Conservation (phyloP, 2,888 invertebrate genomes). For the Plebejus melissa region DNA sequence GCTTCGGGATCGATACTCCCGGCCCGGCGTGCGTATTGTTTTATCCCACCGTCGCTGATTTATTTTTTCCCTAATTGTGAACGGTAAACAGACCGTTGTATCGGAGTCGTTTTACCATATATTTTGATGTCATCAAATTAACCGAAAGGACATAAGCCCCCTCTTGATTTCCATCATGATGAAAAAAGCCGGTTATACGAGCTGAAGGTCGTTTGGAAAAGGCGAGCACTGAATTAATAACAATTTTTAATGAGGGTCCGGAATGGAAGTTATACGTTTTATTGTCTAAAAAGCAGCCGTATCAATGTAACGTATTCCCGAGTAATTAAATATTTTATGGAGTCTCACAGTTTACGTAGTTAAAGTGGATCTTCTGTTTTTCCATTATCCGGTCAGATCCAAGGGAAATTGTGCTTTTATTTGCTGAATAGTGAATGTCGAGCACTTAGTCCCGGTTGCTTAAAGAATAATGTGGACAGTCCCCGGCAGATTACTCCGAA, state of each 20-base stretch:
- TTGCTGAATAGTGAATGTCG: conserved; percentile 71
- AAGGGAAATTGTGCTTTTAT: conserved; percentile 67
- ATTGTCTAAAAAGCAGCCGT: not conserved
- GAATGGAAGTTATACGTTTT: not conserved
- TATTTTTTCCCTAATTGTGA: conserved; percentile 4
- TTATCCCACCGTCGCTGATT: not conserved
- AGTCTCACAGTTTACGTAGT: conserved; percentile 41
- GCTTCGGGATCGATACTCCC: conserved; percentile 12
- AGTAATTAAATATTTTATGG: conserved; percentile 26
- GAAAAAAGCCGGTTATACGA: not conserved
- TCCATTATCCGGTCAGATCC: conserved; percentile 70
- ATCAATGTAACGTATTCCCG: not conserved
- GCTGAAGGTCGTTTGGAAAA: not conserved
- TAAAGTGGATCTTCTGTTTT: conserved; percentile 59
- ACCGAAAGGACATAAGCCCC: not conserved
- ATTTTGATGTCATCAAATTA: not conserved
- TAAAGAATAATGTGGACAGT: conserved; percentile 70
- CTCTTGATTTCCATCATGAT: not conserved
- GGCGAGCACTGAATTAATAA: not conserved
- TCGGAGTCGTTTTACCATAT: not conserved
- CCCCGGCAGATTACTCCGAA: conserved; percentile 49
- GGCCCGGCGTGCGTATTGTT: conserved; percentile 10
- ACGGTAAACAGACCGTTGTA: not conserved
- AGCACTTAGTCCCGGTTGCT: conserved; percentile 65
- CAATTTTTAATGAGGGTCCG: not conserved